A percentile compares a stretch with the other conserved stretches of the same genome.
phyloP scores from a whole-genome alignment of 1,140 invertebrate species.

The Drosophila kohkoa region DNA sequence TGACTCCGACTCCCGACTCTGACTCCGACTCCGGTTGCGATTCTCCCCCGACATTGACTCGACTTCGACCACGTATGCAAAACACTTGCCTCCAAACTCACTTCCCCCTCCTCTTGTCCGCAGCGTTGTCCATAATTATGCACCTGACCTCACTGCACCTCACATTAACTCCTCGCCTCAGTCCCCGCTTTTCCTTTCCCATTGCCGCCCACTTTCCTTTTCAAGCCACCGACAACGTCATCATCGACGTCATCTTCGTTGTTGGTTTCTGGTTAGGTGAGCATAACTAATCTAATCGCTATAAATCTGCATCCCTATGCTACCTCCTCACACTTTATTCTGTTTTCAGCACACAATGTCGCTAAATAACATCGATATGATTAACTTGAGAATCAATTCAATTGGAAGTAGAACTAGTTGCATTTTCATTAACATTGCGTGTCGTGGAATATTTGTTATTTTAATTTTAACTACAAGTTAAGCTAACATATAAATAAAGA shows the following conservation, averaged over 20 bases:
- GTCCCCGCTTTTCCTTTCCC: background rate
- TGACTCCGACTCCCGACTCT: background rate
- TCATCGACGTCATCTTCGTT: constrained; percentile 2
- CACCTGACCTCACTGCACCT: constrained; percentile 27
- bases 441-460: no score
- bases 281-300: constrained; percentile 74
- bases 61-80: constrained; percentile 50
- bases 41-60: no score
- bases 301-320: constrained; percentile 24
- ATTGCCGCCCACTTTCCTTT: constrained; percentile 72
- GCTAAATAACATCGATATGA: background rate
- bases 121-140: constrained; percentile 52
- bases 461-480: no score
- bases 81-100: constrained; percentile 31
- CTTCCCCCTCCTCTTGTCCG: background rate
- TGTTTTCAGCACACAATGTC: background rate
- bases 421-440: no score
- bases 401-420: background rate
- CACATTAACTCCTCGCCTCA: background rate
- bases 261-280: constrained; percentile 57
- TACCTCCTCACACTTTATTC: background rate
- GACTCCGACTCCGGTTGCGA: background rate
- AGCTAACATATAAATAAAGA: no score
- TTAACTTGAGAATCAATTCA: background rate
- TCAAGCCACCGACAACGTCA: constrained; percentile 62